These are phyloP conservation scores for Anniella stebbinsi DNA, from an alignment of 2,797 vertebrate species.

Conservation along the genomic window DNA sequence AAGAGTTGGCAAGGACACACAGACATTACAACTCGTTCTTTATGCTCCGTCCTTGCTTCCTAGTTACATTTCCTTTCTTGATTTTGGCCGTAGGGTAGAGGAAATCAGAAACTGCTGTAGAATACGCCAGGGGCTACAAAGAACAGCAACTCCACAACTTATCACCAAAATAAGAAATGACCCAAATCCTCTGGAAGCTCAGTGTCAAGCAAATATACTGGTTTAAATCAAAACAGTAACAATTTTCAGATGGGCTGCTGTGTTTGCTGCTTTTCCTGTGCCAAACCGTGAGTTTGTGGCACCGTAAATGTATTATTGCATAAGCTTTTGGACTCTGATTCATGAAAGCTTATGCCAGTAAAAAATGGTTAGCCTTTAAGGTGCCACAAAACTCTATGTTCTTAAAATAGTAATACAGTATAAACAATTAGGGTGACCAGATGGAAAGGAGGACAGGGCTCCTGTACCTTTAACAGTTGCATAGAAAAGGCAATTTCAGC, in stretches of 20 bases:
- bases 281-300: neutral
- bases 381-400: neutral
- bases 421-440: too few relatives aligned
- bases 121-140: neutral
- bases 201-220: slow-evolving; percentile 5
- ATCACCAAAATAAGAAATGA: slow-evolving; percentile 15
- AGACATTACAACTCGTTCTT: slow-evolving; percentile 16
- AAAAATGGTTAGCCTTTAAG: neutral
- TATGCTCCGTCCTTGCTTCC: neutral
- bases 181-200: slow-evolving; percentile 10
- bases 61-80: neutral
- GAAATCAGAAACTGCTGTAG: neutral
- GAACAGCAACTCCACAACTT: neutral
- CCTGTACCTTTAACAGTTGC: too few relatives aligned
- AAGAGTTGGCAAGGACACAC: neutral
- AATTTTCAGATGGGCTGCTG: neutral
- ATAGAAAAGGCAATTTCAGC: too few relatives aligned
- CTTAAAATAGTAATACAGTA: neutral
- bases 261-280: slow-evolving; percentile 4
- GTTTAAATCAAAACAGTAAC: neutral
- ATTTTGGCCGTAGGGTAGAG: neutral
- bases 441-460: too few relatives aligned
- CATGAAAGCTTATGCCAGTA: neutral
- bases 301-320: neutral
- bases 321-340: neutral